phyloP scores from a whole-genome alignment of 2,113 vertebrate genomes.

The Laticauda laticaudata region DNA sequence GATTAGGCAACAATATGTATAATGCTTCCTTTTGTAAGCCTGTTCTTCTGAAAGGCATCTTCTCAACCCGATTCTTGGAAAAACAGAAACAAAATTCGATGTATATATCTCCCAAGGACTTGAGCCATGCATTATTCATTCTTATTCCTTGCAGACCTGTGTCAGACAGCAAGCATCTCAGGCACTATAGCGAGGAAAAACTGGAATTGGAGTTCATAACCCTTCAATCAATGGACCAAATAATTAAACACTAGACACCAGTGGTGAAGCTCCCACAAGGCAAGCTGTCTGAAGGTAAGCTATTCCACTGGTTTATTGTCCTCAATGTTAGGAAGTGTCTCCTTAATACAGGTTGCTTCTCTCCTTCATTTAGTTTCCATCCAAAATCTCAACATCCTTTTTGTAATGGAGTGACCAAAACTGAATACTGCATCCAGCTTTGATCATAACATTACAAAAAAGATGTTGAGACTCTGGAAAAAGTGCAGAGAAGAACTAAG shows the following conservation, averaged over 20 bases:
- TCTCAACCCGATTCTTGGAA: background rate
- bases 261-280: too few relatives aligned
- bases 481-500: background rate
- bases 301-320: too few relatives aligned
- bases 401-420: too few relatives aligned
- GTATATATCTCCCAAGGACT: background rate
- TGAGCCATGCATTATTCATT: background rate
- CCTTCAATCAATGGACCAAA: background rate
- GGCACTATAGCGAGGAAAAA: background rate
- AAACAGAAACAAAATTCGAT: background rate
- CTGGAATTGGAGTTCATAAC: background rate
- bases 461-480: background rate
- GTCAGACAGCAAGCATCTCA: background rate
- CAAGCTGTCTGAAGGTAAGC: too few relatives aligned
- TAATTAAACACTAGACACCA: background rate
- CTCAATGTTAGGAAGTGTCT: too few relatives aligned
- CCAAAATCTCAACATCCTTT: too few relatives aligned
- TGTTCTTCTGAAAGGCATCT: background rate
- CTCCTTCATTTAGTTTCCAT: too few relatives aligned
- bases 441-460: background rate
- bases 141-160: background rate
- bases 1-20: background rate
- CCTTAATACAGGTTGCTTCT: too few relatives aligned
- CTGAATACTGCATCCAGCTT: too few relatives aligned
- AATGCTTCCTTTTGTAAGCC: background rate